These are phyloP conservation scores for Enoplolaimus lenunculus DNA, from an alignment of 2,888 invertebrate genomes.

Conservation along the genomic window DNA sequence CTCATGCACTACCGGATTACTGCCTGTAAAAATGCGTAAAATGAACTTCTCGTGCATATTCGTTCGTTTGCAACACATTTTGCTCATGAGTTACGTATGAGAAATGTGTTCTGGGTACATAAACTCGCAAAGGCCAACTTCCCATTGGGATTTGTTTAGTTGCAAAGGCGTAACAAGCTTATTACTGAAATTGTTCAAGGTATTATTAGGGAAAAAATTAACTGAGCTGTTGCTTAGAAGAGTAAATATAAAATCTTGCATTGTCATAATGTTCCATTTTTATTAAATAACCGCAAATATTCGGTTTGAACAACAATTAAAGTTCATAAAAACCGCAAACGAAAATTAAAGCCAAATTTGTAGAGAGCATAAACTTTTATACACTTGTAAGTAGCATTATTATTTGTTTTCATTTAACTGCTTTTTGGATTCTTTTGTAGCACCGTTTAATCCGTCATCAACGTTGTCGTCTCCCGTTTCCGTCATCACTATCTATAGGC, in stretches of 20 bases:
- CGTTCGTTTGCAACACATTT: not conserved
- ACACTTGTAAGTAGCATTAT: too few species aligned
- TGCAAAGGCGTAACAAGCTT: not conserved
- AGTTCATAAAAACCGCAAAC: too few species aligned
- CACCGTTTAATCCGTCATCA: too few species aligned
- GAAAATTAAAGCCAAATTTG: too few species aligned
- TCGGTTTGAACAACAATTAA: too few species aligned
- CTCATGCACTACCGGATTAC: too few species aligned
- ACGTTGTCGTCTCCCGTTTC: not conserved
- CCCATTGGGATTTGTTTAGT: not conserved
- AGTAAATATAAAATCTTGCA: conserved; percentile 5
- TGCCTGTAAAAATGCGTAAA: too few species aligned
- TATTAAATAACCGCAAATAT: too few species aligned
- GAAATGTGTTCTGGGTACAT: not conserved
- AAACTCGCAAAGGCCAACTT: conserved; percentile 1
- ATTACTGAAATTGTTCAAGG: not conserved
- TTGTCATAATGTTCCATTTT: not conserved
- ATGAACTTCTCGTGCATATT: too few species aligned
- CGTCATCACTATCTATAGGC: not conserved
- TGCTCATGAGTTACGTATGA: not conserved
- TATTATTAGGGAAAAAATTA: not conserved
- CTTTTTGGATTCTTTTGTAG: too few species aligned
- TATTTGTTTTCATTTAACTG: too few species aligned
- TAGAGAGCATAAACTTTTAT: too few species aligned
- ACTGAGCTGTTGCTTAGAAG: not conserved